Evolutionary conservation across 2,888 invertebrate species (phyloP), one percentile per base, ranked within the genome.

Genomic region (Meiosimyza decipiens): DNA sequence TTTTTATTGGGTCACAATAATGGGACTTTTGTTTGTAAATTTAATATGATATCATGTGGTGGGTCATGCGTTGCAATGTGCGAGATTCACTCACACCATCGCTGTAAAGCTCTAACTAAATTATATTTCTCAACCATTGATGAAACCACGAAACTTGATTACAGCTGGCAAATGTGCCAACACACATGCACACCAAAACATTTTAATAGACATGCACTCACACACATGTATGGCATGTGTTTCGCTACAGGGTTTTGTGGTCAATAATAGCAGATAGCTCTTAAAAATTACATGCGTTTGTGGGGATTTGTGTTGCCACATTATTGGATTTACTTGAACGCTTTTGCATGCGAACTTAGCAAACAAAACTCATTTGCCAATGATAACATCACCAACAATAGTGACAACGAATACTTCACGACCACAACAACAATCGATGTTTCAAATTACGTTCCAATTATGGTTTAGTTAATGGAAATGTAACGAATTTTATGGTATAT

Each of bases 121-220:
- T 70, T 54, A 33, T 52, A 70, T 59, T 71, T 16, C 57, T 16
- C 60, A 65, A 50, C n/a, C 50, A 65, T 54, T 71, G 66, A 71
- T 51, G 51, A 51, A 51, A 67, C 72, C 72, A 54, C 72, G 66
- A 62, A 72, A 72, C 60, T 71, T 66, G 59, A 71, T 71, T 71
- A 71, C 50, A 59, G 50, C 59, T 51, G 40, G 22, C 49, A 66
- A 6, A 22, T 51, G 51, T 33, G 33, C 16, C 15, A 6, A 50
- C 22, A 60, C 16, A 59, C 11, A 60, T 5, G 12, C n/a, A 5
- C 50, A 50, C 50, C 16, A 13, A 4, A 15, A 15, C 9, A 47
- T 49, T 47, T n/a, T 12, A 16, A 13, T 54, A 54, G n/a, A 54
- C 16, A 12, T 9, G 1, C 18, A 18, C 16, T 18, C 3, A 55